Evolutionary conservation across 30 jellyfish, hydroid and myxozoan species (phyloP), one percentile per base, ranked within the genome.

Genomic region (Cassiopea andromeda): DNA sequence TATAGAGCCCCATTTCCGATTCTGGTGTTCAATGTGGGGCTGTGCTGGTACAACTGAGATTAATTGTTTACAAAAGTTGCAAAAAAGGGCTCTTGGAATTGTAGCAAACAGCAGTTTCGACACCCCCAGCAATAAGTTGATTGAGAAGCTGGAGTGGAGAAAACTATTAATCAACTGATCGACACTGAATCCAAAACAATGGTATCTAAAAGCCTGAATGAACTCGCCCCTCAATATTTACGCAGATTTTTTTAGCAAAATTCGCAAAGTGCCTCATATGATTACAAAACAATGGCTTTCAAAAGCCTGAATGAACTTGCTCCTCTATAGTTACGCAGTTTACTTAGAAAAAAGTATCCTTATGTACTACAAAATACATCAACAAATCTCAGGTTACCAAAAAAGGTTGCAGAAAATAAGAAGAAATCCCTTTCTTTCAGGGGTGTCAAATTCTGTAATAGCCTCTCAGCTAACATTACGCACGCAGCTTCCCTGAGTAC

Each of bases 61-160:
- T 27, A 75, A 75, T 27, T 47, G 71, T 47, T 75, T 48, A 47
- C 84, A 75, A 46, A 75, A 75, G 46, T 70, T 75, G 16, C 84
- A 75, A 75, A 75, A 75, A 69, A 46, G 84, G 71, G 84, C 84
- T 75, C 70, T 70, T 47, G 46, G 84, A 46, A 44, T 75, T 45
- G 71, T 46, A 14, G 46, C 84, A 43, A 46, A 46, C 47, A 75
- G 84, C 18, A 75, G 84, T 45, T 75, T 75, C 47, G 69, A 43
- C 47, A 50, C 70, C 4, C 84, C 69, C 69, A 5, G 19, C 69
- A 75, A 75, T 43, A n/a, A 44, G 27, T 43, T 73, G 43, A 73
- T 73, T 73, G 82, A 75, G 6, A 48, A 15, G 14, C 70, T 75
- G 15, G 84, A 70, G 45, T 75, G 84, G 84, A 27, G 38, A 75